Evolutionary conservation across 2,113 vertebrate genomes (phyloP).

Genomic region (Antennarius striatus): DNA sequence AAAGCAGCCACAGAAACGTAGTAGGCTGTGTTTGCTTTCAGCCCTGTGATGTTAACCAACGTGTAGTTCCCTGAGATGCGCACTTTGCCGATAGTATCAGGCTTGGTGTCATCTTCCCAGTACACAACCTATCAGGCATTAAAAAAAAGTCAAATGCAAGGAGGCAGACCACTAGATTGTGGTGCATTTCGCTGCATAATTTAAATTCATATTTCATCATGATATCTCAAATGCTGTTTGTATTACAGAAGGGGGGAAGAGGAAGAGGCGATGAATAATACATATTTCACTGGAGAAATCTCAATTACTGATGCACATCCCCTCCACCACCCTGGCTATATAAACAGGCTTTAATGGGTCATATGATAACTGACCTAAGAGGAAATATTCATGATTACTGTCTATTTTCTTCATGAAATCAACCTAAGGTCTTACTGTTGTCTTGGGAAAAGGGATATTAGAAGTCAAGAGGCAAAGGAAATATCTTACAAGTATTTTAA

Average conservation of each 20-base stretch:
- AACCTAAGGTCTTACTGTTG: conserved; percentile 1
- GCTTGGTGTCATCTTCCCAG: conserved; percentile 90
- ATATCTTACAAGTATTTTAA: background rate
- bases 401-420: conserved; percentile 1
- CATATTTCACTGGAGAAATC: conserved; percentile 28
- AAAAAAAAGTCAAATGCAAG: background rate
- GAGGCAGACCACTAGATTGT: background rate
- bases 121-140: conserved; percentile 82
- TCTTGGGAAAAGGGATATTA: background rate
- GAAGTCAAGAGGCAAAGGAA: background rate
- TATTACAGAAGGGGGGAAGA: conserved; percentile 20
- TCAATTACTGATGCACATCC: conserved; percentile 39
- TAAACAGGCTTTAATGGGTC: conserved; percentile 30
- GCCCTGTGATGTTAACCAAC: conserved; percentile 82
- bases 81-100: conserved; percentile 86
- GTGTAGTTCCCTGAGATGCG: conserved; percentile 87
- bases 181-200: conserved; percentile 27
- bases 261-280: conserved; percentile 42
- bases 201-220: conserved; percentile 32
- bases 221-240: conserved; percentile 47
- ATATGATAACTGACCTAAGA: conserved; percentile 21
- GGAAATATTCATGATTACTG: background rate
- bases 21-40: conserved; percentile 87
- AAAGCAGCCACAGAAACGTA: conserved; percentile 89
- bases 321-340: conserved; percentile 20